phyloP scores from a whole-genome alignment of 2,888 invertebrate species.

The Heliconius erato region DNA sequence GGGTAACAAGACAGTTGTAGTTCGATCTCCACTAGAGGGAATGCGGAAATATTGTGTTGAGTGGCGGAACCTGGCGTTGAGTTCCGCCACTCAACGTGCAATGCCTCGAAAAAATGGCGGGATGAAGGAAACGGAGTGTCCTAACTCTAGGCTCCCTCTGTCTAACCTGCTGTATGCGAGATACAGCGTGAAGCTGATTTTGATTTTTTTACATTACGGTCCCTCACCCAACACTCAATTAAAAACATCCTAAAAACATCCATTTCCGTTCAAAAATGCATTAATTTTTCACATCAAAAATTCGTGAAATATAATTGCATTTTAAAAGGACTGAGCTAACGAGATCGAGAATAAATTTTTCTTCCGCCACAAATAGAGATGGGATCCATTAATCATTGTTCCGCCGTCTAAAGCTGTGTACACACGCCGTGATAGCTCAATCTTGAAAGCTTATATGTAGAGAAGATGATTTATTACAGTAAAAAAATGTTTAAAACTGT shows the following conservation, averaged over 20 bases:
- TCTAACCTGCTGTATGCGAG: too few relatives aligned
- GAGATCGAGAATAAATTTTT: conserved; percentile 46
- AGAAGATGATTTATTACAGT: conserved; percentile 13
- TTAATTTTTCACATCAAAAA: conserved; percentile 12
- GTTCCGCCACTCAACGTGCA: too few relatives aligned
- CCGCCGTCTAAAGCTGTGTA: conserved; percentile 24
- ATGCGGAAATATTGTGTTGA: too few relatives aligned
- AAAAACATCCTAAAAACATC: not conserved
- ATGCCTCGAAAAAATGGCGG: too few relatives aligned
- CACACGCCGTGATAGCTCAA: conserved; percentile 31
- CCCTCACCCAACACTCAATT: too few relatives aligned
- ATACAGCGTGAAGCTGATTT: too few relatives aligned
- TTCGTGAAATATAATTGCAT: conserved; percentile 40
- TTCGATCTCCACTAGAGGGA: too few relatives aligned
- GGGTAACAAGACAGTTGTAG: too few relatives aligned
- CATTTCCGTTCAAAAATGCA: not conserved
- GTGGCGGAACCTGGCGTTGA: too few relatives aligned
- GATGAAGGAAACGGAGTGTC: too few relatives aligned
- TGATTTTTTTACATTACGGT: not conserved
- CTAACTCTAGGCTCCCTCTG: too few relatives aligned
- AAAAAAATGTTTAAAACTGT: not conserved
- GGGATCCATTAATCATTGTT: conserved; percentile 42
- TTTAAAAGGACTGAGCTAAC: conserved; percentile 41
- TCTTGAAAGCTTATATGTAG: conserved; percentile 7
- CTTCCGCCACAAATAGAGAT: conserved; percentile 38